These are phyloP conservation scores for Coptodon rendalli DNA, from an alignment of 2,113 vertebrate species.

Conservation along the genomic window DNA sequence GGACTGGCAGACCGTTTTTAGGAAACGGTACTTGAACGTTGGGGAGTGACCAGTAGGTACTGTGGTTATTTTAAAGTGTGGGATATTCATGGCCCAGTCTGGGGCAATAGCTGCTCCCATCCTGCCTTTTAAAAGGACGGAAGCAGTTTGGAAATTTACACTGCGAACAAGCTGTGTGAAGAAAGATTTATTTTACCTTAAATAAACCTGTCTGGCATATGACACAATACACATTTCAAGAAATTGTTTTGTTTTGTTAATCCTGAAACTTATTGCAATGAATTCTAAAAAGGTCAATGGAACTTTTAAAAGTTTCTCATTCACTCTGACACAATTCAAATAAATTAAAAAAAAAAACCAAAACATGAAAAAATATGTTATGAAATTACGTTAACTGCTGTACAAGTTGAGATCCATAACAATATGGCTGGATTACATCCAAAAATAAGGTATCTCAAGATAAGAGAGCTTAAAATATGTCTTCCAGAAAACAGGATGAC, in stretches of 20 bases:
- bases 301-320: neutral
- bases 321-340: neutral
- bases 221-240: neutral
- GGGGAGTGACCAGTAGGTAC: neutral
- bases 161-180: constrained; percentile 1
- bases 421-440: neutral
- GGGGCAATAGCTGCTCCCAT: constrained; percentile 61
- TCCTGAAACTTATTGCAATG: neutral
- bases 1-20: neutral
- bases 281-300: neutral
- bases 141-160: constrained; percentile 36
- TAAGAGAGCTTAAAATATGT: constrained; percentile 29
- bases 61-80: constrained; percentile 49
- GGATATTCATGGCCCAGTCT: constrained; percentile 42
- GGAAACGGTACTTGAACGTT: neutral
- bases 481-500: constrained; percentile 15
- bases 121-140: constrained; percentile 66
- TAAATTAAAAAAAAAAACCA: neutral
- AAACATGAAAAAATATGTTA: neutral
- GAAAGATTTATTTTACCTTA: constrained; percentile 10
- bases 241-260: neutral
- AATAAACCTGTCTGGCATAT: neutral
- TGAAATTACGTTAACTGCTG: neutral
- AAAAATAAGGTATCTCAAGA: neutral
- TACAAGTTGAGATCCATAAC: neutral